Evolutionary conservation across 2,113 vertebrate genomes (phyloP).

Genomic region (Synodontis membranacea): DNA sequence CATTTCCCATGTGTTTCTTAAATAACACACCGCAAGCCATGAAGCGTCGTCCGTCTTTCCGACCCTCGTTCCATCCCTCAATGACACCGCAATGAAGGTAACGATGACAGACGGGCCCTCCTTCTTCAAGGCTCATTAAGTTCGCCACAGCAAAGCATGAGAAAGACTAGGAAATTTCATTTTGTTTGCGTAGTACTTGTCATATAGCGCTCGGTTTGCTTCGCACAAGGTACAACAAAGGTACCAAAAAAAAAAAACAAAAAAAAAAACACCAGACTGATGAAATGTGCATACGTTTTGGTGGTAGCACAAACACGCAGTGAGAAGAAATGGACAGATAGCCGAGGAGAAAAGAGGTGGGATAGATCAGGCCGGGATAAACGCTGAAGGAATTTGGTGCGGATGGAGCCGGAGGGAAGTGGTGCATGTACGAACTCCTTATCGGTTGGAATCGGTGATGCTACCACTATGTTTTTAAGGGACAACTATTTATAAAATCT

Average conservation of each 20-base stretch:
- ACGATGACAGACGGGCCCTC: constrained; percentile 44
- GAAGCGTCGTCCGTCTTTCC: constrained; percentile 14
- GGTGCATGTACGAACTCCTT: constrained; percentile 1
- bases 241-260: background rate
- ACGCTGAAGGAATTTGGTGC: constrained; percentile 18
- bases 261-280: background rate
- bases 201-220: constrained; percentile 17
- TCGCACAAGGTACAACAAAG: background rate
- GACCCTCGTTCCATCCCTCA: constrained; percentile 14
- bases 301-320: background rate
- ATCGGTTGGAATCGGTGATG: constrained; percentile 33
- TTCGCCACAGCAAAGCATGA: constrained; percentile 25
- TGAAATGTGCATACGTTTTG: constrained; percentile 3
- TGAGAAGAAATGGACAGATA: background rate
- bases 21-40: constrained; percentile 18
- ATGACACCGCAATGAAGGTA: constrained; percentile 28
- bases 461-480: constrained; percentile 20
- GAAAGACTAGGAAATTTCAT: constrained; percentile 19
- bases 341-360: constrained; percentile 3
- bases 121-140: constrained; percentile 50
- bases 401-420: background rate
- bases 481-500: constrained; percentile 11
- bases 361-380: constrained; percentile 16
- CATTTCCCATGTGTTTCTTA: constrained; percentile 8
- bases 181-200: constrained; percentile 26